Evolutionary conservation across 2,113 vertebrate genomes (phyloP), one percentile per base, ranked within the genome.

Genomic region (Meriones unguiculatus): DNA sequence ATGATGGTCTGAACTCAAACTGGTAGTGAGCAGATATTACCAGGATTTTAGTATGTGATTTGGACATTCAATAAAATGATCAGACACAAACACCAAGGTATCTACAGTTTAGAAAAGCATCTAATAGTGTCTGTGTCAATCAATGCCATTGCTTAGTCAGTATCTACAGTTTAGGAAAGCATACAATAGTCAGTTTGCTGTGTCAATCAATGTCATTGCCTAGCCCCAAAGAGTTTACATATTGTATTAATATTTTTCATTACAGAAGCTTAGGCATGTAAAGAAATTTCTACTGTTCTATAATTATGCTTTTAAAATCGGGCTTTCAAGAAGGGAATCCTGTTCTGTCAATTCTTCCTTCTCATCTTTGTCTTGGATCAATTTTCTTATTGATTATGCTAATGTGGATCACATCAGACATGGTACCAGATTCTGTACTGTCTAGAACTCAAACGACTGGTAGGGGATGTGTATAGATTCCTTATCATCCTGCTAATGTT

Each of bases 311-410:
- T 97, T 92, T 95, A 54, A 82, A 95, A 88, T 94, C 41, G 65
- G 18, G 32, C 15, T 65, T 80, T 94, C 70, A 88, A 75, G 41
- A 94, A 95, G 81, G 50, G 97, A 97, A 90, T 64, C 22, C 77
- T 96, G 64, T 52, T 46, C 70, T 94, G 70, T 81, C 76, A 82
- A 38, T 90, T 92, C 70, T 88, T 96, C 62, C 85, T 94, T 96
- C 78, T 97, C 88, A 57, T 97, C 93, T 82, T 90, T 70, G 38
- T 82, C 62, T 28, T 64, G 65, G 88, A 96, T 98, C 95, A 95
- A 95, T 97, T 97, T 96, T 84, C 18, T 17, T 70, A 97, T 96
- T 1, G 80, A 96, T 97, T 97, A 96, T 93, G 87, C 67, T 96
- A 97, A 97, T 94, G 10, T 69, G 14, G 17, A 77, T 93, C 35